These are phyloP conservation scores for Aleadryas rufinucha DNA, from an alignment of 2,113 vertebrate species.

Conservation along the genomic window DNA sequence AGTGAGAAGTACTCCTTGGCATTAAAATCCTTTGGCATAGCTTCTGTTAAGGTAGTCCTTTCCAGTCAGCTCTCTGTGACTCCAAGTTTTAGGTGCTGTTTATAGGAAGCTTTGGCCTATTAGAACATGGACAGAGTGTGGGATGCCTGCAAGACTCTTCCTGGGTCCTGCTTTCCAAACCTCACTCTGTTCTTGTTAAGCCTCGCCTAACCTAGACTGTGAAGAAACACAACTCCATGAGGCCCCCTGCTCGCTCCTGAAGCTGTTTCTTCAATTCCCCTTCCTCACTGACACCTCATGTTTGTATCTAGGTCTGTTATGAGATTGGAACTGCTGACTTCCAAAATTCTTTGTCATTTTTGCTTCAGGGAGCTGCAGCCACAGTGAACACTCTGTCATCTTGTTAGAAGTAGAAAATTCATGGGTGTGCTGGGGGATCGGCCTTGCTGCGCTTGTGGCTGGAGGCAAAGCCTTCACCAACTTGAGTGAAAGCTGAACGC, in stretches of 20 bases:
- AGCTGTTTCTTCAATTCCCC: not conserved
- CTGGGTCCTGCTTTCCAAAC: not conserved
- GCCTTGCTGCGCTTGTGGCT: accelerated
- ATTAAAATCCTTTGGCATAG: not conserved
- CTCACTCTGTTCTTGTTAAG: not conserved
- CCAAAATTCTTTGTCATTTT: not conserved
- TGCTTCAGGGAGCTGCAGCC: not conserved
- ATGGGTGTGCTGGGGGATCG: accelerated
- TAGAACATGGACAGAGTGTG: not conserved
- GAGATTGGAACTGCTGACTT: not conserved
- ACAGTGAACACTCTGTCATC: not conserved
- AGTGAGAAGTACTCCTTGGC: not conserved
- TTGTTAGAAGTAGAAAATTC: not conserved
- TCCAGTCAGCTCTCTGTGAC: not conserved
- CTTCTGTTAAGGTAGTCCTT: not conserved
- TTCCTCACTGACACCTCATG: not conserved
- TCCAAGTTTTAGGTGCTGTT: not conserved
- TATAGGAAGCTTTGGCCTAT: not conserved
- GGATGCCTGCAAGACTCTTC: not conserved
- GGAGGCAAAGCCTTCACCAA: not conserved
- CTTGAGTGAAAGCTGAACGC: not conserved
- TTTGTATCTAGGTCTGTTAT: not conserved
- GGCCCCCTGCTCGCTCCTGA: not conserved
- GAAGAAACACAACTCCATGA: not conserved
- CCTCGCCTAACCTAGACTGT: not conserved